Conservation (phyloP, 64 coral and sea anemone genomes). For the Astreopora myriophthalma region DNA sequence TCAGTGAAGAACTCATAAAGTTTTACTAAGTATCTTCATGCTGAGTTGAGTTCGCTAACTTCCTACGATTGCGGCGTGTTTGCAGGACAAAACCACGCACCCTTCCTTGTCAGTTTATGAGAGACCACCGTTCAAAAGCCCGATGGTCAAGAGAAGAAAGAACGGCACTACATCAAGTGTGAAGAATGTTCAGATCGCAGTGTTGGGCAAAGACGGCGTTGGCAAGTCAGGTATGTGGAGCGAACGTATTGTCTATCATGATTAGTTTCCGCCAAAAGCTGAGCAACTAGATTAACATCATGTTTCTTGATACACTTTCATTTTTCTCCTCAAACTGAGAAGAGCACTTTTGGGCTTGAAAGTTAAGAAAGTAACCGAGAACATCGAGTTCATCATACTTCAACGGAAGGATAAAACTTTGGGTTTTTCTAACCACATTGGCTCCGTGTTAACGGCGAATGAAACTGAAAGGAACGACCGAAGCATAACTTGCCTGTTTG, state of each 20-base stretch:
- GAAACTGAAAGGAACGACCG: background rate
- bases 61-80: background rate
- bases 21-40: background rate
- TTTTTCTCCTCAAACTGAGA: too few relatives aligned
- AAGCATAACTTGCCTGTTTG: background rate
- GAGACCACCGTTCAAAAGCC: constrained; percentile 22
- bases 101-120: background rate
- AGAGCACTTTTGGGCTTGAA: too few relatives aligned
- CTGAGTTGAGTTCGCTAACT: background rate
- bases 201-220: constrained; percentile 68
- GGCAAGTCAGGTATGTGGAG: constrained; percentile 52
- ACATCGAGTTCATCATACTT: background rate
- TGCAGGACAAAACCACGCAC: constrained; percentile 8
- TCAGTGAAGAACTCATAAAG: background rate
- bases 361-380: too few relatives aligned
- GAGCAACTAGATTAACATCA: too few relatives aligned
- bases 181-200: constrained; percentile 56
- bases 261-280: background rate
- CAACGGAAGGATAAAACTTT: constrained; percentile 1
- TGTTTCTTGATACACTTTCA: too few relatives aligned
- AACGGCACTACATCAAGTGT: constrained; percentile 27
- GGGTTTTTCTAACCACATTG: background rate
- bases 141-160: constrained; percentile 49
- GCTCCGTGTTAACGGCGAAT: too few relatives aligned
- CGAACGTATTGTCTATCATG: too few relatives aligned